Conservation (phyloP, 2,113 vertebrate genomes). For the Pterophyllum scalare region DNA sequence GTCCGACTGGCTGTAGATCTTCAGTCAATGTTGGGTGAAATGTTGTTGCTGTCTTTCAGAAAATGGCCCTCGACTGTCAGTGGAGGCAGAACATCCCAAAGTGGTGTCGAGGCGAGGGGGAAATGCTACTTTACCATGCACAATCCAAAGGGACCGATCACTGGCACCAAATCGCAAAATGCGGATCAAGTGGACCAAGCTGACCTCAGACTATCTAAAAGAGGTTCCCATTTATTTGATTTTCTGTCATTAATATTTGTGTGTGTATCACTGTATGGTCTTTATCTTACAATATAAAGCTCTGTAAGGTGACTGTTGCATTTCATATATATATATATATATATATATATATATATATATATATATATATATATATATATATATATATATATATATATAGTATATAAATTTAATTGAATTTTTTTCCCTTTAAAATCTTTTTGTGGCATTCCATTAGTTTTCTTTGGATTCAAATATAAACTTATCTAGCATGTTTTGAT, state of each 20-base stretch:
- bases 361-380: too few relatives aligned
- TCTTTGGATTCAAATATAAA: too few relatives aligned
- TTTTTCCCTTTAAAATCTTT: not conserved
- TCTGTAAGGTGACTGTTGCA: too few relatives aligned
- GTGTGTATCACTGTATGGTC: too few relatives aligned
- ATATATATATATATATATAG: too few relatives aligned
- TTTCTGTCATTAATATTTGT: not conserved
- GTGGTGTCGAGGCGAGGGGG: slow-evolving; percentile 89
- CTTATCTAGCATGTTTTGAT: too few relatives aligned
- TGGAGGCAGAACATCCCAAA: slow-evolving; percentile 87
- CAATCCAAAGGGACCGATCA: slow-evolving; percentile 86
- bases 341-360: too few relatives aligned
- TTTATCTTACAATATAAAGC: too few relatives aligned
- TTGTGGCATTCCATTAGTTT: too few relatives aligned
- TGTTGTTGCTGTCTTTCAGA: slow-evolving; percentile 72
- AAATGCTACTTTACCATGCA: slow-evolving; percentile 92
- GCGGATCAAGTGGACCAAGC: slow-evolving; percentile 98
- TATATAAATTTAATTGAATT: too few relatives aligned
- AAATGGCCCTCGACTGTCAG: slow-evolving; percentile 87
- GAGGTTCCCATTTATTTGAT: slow-evolving; percentile 75
- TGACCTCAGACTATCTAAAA: slow-evolving; percentile 96
- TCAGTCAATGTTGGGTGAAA: not conserved
- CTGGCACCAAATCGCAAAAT: slow-evolving; percentile 84
- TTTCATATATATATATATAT: too few relatives aligned
- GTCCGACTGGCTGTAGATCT: not conserved